These are phyloP conservation scores for Oryzias curvinotus DNA, from an alignment of 2,113 vertebrate genomes.

Conservation along the genomic window DNA sequence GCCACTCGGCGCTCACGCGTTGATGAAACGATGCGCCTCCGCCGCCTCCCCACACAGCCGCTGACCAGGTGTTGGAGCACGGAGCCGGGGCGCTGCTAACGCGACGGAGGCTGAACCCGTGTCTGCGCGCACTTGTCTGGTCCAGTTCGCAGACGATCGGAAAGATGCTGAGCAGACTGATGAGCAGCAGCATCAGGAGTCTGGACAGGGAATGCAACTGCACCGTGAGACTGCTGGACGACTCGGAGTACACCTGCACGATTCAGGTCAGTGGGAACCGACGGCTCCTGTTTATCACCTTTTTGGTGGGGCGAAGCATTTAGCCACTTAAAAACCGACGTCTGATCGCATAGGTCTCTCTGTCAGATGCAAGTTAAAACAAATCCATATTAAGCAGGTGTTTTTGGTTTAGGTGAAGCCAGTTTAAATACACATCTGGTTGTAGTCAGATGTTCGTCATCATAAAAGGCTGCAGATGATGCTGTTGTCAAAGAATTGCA, in stretches of 20 bases:
- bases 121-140: slow-evolving; percentile 57
- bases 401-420: too few species aligned
- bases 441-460: slow-evolving; percentile 11
- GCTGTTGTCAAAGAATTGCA: slow-evolving; percentile 30
- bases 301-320: slow-evolving; percentile 22
- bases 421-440: neutral
- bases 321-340: slow-evolving; percentile 11
- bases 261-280: slow-evolving; percentile 75
- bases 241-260: slow-evolving; percentile 96
- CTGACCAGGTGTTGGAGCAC: slow-evolving; percentile 61
- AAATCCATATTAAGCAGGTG: too few species aligned
- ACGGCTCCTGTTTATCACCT: slow-evolving; percentile 24
- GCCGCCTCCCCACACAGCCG: slow-evolving; percentile 30
- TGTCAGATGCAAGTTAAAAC: neutral
- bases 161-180: slow-evolving; percentile 96
- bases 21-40: slow-evolving; percentile 58
- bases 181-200: slow-evolving; percentile 96
- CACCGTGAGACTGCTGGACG: slow-evolving; percentile 95
- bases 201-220: slow-evolving; percentile 94
- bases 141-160: slow-evolving; percentile 61
- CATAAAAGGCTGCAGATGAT: slow-evolving; percentile 24
- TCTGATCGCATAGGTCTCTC: neutral
- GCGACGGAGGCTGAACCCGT: slow-evolving; percentile 53
- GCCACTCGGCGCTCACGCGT: slow-evolving; percentile 13
- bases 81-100: slow-evolving; percentile 49